Evolutionary conservation across 2,113 vertebrate genomes (phyloP), one percentile per base, ranked within the genome.

Genomic region (Brachyistius frenatus): DNA sequence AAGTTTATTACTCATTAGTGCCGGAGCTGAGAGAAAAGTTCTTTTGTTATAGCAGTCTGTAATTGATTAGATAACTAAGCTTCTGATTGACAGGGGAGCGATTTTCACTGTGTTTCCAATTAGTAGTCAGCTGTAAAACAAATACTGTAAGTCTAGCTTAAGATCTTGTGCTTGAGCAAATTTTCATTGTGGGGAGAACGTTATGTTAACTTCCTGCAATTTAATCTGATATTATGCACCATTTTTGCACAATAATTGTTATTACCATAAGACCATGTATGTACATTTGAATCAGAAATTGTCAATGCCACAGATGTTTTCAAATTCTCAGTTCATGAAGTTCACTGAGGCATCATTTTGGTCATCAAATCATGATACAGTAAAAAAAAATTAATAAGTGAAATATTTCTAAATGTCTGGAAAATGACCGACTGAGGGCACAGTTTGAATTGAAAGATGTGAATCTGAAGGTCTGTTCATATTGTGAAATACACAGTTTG

Each of bases 1-100:
- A 63, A 77, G 80, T 69, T 88, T 89, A 86, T 80, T 84, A 88
- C 78, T 89, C 78, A 88, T 90, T 90, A 89, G 61, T 39, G 66
- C 39, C 56, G 49, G 31, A 71, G 52, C 61, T 55, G 49, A 73
- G 1, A 66, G 52, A 73, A 74, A 32, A 44, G 32, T 71, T 83
- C 66, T 71, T 71, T 56, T 37, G 69, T 83, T 67, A 73, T 35
- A 75, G 63, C 44, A 73, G 64, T 87, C 37, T 62, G 81, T 90
- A 87, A 91, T 83, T 85, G 85, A 88, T 85, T 39, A 58, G 49
- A 58, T 66, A 81, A 82, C 68, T 41, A 54, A 23, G 55, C 16
- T 47, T 83, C 46, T 78, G 74, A 85, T 79, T 83, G 81, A 41
- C 73, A 58, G 62, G 47, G 64, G 85, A 63, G 66, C 77, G 76